Evolutionary conservation across 2,113 vertebrate species (phyloP).

Genomic region (Plecotus auritus): DNA sequence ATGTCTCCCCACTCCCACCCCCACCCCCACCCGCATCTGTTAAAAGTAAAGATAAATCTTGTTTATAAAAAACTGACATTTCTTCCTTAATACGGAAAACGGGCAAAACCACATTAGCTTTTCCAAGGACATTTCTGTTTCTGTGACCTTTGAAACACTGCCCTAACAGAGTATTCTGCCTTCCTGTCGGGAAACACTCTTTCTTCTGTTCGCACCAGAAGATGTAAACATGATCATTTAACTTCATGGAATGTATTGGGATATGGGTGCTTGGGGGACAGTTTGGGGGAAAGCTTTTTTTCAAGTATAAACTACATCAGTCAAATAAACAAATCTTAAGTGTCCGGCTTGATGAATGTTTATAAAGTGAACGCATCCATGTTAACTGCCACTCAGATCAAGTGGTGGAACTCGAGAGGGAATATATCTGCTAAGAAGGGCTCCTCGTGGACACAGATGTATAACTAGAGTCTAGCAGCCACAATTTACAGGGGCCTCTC

Average conservation of each 20-base stretch:
- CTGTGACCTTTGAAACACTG: neutral
- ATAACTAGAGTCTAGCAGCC: neutral
- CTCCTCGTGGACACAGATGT: neutral
- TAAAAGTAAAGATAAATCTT: neutral
- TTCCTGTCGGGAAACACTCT: neutral
- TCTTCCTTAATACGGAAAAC: neutral
- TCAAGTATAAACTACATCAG: neutral
- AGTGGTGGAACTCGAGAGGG: neutral
- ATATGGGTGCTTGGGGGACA: neutral
- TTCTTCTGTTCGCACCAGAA: neutral
- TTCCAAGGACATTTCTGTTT: neutral
- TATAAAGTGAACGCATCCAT: neutral
- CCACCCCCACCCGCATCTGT: neutral
- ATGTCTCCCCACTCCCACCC: neutral
- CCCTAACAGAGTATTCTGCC: neutral
- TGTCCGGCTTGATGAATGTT: neutral
- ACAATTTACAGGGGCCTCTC: neutral
- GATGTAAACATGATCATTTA: neutral
- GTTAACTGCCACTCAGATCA: neutral
- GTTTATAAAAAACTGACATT: constrained; percentile 9
- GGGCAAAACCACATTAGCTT: neutral
- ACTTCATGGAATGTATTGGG: neutral
- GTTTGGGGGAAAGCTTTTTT: neutral
- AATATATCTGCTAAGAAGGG: neutral
- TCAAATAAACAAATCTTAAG: neutral